Evolutionary conservation across 2,797 vertebrate species (phyloP).

Genomic region (Manis javanica): DNA sequence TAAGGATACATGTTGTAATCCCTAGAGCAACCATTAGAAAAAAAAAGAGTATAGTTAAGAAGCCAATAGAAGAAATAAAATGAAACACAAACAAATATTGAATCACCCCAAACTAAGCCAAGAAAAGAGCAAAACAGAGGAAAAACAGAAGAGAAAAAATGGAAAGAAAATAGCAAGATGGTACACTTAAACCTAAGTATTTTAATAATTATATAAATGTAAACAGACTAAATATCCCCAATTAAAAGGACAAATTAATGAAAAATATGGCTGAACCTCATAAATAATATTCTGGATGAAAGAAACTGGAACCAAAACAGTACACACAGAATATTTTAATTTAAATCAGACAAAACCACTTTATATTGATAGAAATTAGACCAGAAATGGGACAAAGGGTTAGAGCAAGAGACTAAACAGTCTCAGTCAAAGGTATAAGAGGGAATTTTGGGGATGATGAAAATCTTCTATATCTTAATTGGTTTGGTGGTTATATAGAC

Average conservation of each 20-base stretch:
- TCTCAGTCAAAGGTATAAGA: neutral
- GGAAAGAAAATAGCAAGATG: neutral
- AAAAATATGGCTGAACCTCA: neutral
- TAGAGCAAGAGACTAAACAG: neutral
- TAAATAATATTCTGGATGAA: neutral
- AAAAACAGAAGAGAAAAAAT: neutral
- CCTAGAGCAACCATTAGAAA: neutral
- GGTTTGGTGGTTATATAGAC: neutral
- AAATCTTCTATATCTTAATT: neutral
- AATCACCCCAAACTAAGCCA: neutral
- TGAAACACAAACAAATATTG: neutral
- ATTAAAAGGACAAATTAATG: neutral
- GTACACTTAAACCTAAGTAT: neutral
- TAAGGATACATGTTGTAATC: neutral
- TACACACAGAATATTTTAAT: neutral
- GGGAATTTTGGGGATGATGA: neutral
- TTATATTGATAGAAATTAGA: neutral
- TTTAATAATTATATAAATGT: neutral
- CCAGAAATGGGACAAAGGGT: neutral
- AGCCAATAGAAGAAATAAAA: neutral
- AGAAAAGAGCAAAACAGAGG: slow-evolving; percentile 28
- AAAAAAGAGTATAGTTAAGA: neutral
- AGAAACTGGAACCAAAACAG: neutral
- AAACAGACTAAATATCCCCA: neutral
- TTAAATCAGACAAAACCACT: neutral